Conservation (phyloP, 2,888 invertebrate genomes). For the Gisinianus flammeolus region DNA sequence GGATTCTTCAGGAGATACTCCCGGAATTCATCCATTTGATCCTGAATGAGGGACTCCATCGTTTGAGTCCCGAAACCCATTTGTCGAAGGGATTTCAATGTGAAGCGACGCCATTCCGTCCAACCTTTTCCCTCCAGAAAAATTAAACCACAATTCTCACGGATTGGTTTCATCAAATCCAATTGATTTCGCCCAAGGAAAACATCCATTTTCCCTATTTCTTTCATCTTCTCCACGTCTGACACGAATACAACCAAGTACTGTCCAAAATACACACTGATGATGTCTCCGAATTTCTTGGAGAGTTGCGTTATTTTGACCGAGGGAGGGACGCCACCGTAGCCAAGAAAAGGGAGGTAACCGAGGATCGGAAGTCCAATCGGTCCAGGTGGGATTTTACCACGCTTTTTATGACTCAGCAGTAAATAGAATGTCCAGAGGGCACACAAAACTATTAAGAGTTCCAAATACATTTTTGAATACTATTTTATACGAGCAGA, state of each 20-base stretch:
- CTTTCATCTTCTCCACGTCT: conserved; percentile 52
- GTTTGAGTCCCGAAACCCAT: conserved; percentile 54
- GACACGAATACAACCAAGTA: conserved; percentile 53
- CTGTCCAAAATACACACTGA: conserved; percentile 49
- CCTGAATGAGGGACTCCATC: conserved; percentile 53
- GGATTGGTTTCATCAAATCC: conserved; percentile 43
- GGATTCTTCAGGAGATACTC: conserved; percentile 37
- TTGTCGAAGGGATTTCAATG: conserved; percentile 49
- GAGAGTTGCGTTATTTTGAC: conserved; percentile 49
- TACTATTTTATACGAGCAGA: too few relatives aligned
- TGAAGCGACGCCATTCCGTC: conserved; percentile 51
- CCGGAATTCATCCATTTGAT: conserved; percentile 46
- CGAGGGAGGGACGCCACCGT: conserved; percentile 46
- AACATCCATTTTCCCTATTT: conserved; percentile 49
- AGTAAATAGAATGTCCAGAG: too few relatives aligned
- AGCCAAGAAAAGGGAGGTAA: conserved; percentile 51
- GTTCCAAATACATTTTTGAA: too few relatives aligned
- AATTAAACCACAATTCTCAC: conserved; percentile 48
- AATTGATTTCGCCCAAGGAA: conserved; percentile 52
- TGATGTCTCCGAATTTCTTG: conserved; percentile 51
- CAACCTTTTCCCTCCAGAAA: conserved; percentile 53
- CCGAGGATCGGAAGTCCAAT: conserved; percentile 50
- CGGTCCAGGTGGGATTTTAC: conserved; percentile 45
- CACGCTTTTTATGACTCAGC: not conserved
- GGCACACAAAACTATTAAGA: too few relatives aligned